Evolutionary conservation across 2,888 invertebrate species (phyloP), one percentile per base, ranked within the genome.

Genomic region (Siphlonurus alternatus): DNA sequence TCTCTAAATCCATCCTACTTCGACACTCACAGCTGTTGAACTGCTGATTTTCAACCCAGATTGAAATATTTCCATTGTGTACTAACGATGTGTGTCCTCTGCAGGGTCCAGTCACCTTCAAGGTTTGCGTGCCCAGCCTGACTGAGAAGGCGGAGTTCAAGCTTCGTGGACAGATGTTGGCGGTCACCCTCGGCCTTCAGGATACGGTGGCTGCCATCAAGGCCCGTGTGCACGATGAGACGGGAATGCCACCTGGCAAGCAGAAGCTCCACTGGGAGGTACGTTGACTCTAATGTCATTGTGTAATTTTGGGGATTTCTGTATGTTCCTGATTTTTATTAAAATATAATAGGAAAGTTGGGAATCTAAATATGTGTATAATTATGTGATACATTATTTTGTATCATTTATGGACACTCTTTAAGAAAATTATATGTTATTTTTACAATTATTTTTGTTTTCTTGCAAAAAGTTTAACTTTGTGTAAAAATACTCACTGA

Each of bases 251-350:
- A 59, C 91, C 89, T 20, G 94, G 95, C 63, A 99, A 99, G 75
- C 98, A 99, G 78, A 97, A 99, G 76, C 81, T 99, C 68, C 90
- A 93, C 70, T 90, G 89, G 72, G 97, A 97, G 79, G 95, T 89
- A 75, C 74, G 75, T n/a, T n/a, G n/a, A n/a, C n/a, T n/a, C n/a
- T 72, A 63, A 51, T 7, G 10, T 7, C 5, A 24, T 18, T 53
- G 5, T 63, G 10, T 59, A 53, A 38, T 66, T 54, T 23, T 54
- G 61, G 61, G 56, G 19, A 15, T 25, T 65, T 20, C 25, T 62
- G 53, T 38, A 65, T 24, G 19, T 25, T 54, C 53, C 56, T 61
- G 24, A 24, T 65, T 65, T 63, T 24, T 7, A 22, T 22, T 7
- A 22, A 20, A 54, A 5, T 56, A 2, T 23, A 2, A 1, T 2